Evolutionary conservation across 2,888 invertebrate genomes (phyloP).

Genomic region (Cepaea hortensis): DNA sequence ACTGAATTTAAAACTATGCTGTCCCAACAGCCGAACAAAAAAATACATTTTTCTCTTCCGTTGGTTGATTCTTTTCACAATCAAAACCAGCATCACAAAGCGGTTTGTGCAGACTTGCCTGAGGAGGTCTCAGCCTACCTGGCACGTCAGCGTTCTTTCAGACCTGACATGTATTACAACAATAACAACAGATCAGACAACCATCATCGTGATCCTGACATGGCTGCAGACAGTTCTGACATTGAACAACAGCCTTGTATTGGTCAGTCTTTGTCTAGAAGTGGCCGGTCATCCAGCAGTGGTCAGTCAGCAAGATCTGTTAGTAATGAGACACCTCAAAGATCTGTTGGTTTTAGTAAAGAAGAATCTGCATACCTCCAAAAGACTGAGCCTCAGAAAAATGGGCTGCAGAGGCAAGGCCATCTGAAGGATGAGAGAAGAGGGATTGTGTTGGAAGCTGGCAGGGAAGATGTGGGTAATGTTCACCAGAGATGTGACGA

Average conservation of each 20-base stretch:
- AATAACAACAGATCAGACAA: conserved; percentile 8
- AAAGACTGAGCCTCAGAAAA: background rate
- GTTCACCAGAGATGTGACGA: no score
- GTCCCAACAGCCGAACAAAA: background rate
- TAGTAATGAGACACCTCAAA: background rate
- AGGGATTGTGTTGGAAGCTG: background rate
- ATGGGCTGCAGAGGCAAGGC: background rate
- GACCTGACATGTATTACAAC: background rate
- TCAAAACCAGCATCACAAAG: background rate
- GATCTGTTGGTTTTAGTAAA: background rate
- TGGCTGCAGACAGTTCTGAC: background rate
- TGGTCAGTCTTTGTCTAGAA: background rate
- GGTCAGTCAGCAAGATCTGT: background rate
- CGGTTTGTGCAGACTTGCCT: background rate
- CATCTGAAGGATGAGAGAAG: background rate
- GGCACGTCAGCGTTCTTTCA: background rate
- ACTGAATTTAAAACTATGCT: no score
- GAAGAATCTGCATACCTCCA: background rate
- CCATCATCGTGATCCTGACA: background rate
- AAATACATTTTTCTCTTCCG: background rate
- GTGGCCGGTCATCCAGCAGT: no score
- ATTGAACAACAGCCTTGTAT: no score
- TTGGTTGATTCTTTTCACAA: background rate
- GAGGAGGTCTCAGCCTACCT: conserved; percentile 12
- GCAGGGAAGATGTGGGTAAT: background rate